Conservation (phyloP, 2,888 invertebrate genomes). For the Alloscopus bannaensis region DNA sequence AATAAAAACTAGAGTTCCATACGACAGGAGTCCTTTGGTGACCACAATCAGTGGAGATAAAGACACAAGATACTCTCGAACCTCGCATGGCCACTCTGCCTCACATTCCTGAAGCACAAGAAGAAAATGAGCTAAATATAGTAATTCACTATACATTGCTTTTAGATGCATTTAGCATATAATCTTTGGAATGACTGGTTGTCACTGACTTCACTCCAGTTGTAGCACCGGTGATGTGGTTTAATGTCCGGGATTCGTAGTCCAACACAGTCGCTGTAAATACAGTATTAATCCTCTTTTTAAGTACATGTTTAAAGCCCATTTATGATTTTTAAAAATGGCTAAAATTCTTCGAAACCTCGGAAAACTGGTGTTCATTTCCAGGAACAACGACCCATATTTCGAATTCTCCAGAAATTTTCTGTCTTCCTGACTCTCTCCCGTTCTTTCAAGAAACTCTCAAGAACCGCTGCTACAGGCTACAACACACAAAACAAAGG, state of each 20-base stretch:
- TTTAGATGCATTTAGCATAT: not conserved
- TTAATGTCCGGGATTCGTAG: conserved; percentile 46
- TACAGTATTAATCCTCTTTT: no score
- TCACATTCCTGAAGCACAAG: conserved; percentile 57
- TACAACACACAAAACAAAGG: no score
- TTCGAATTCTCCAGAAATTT: no score
- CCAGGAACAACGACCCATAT: no score
- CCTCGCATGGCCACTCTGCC: conserved; percentile 75
- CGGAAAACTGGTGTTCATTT: no score
- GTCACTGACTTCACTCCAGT: conserved; percentile 20
- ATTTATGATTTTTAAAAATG: no score
- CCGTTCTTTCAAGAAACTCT: no score
- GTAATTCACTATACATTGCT: not conserved
- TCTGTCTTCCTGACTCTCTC: no score
- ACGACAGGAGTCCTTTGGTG: conserved; percentile 74
- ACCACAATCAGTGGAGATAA: conserved; percentile 74
- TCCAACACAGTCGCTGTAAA: conserved; percentile 27
- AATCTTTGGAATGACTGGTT: not conserved
- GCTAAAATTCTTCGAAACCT: no score
- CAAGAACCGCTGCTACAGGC: no score
- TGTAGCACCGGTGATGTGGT: conserved; percentile 58
- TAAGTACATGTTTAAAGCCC: no score
- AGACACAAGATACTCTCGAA: conserved; percentile 74
- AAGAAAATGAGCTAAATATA: not conserved
- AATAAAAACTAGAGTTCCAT: conserved; percentile 75